These are phyloP conservation scores for rabbit (Oryctolagus cuniculus) DNA, from an alignment of 2,113 vertebrate genomes.

Conservation along the genomic window mOryCun1.1 NC_091438.1:128175001-128175500, in stretches of 20 bases:
- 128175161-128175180: background rate
- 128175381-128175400: constrained; percentile 79
- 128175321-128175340: constrained; percentile 90
- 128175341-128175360: constrained; percentile 87
- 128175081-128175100: background rate
- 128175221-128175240: background rate
- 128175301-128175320: constrained; percentile 92
- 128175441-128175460: background rate
- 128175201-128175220: background rate
- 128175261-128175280: background rate
- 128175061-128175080: background rate
- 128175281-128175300: constrained; percentile 87
- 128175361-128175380: constrained; percentile 88
- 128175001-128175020: background rate
- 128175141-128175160: background rate
- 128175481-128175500: background rate
- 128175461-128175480: background rate
- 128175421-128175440: background rate
- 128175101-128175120: constrained; percentile 26
- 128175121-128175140: background rate
- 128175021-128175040: constrained; percentile 16
- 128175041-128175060: background rate
- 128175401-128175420: background rate
- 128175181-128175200: background rate
- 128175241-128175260: background rate